phyloP scores from a whole-genome alignment of 2,113 vertebrate genomes.

The Apodemus speciosus region DNA sequence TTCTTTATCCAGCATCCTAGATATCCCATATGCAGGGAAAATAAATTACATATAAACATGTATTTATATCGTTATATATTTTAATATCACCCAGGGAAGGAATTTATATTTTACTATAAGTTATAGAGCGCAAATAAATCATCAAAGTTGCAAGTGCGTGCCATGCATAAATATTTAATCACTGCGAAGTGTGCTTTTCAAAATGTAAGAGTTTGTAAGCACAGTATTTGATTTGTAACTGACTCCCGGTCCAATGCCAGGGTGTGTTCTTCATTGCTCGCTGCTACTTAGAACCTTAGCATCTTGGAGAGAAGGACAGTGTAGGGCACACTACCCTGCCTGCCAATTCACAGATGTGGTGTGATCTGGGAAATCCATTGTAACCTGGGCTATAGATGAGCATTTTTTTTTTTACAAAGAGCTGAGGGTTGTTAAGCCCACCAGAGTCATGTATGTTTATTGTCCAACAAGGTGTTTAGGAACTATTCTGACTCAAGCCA shows the following conservation, averaged over 20 bases:
- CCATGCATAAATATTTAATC: constrained; percentile 82
- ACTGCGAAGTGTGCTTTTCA: constrained; percentile 82
- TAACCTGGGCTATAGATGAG: constrained; percentile 84
- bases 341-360: constrained; percentile 48
- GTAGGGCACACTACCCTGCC: background rate
- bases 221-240: constrained; percentile 81
- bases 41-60: constrained; percentile 71
- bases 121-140: constrained; percentile 81
- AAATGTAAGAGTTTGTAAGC: constrained; percentile 81
- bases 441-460: constrained; percentile 90
- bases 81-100: constrained; percentile 78
- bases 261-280: constrained; percentile 42
- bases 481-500: constrained; percentile 79
- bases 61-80: constrained; percentile 13
- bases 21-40: constrained; percentile 75
- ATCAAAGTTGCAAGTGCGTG: constrained; percentile 75
- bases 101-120: constrained; percentile 80
- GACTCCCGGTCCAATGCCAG: constrained; percentile 52
- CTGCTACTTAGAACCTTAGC: constrained; percentile 56
- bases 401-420: constrained; percentile 86
- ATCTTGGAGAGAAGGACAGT: constrained; percentile 47
- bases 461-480: constrained; percentile 87
- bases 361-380: constrained; percentile 83
- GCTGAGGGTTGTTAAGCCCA: constrained; percentile 89
- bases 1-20: constrained; percentile 82